A percentile compares a stretch with the other conserved stretches of the same genome.
These are phyloP conservation scores for Hypolimnas misippus DNA, from an alignment of 2,888 invertebrate species.

Conservation along the genomic window DNA sequence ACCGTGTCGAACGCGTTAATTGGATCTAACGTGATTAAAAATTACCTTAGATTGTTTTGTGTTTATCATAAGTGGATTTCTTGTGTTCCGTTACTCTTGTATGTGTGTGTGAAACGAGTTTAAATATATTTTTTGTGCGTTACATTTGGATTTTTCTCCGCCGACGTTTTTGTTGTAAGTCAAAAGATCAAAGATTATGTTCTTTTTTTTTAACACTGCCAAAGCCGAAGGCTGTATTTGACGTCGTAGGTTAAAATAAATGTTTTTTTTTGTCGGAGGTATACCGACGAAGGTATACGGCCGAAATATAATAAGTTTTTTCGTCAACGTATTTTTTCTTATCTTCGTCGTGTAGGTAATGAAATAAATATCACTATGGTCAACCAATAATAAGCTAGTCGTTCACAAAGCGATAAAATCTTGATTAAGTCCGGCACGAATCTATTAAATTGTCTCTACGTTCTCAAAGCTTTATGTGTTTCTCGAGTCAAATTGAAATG, in stretches of 20 bases:
- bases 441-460: slow-evolving; percentile 40
- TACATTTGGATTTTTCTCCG: slow-evolving; percentile 67
- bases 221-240: slow-evolving; percentile 12
- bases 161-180: slow-evolving; percentile 72
- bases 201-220: slow-evolving; percentile 13
- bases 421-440: slow-evolving; percentile 41
- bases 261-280: not conserved
- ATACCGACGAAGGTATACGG: not conserved
- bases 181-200: slow-evolving; percentile 48
- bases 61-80: slow-evolving; percentile 55
- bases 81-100: slow-evolving; percentile 53
- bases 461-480: slow-evolving; percentile 35
- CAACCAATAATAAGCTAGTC: slow-evolving; percentile 26
- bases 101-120: slow-evolving; percentile 70
- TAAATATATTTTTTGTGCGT: slow-evolving; percentile 56
- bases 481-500: slow-evolving; percentile 33
- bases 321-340: slow-evolving; percentile 22
- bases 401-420: slow-evolving; percentile 36
- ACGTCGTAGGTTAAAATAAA: slow-evolving; percentile 16
- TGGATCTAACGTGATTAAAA: slow-evolving; percentile 59
- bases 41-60: slow-evolving; percentile 56
- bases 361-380: slow-evolving; percentile 26
- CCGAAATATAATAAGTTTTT: slow-evolving; percentile 16
- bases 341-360: slow-evolving; percentile 30
- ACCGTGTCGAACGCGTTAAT: slow-evolving; percentile 56